phyloP scores from a whole-genome alignment of 2,113 vertebrate species.

The Callipepla squamata region DNA sequence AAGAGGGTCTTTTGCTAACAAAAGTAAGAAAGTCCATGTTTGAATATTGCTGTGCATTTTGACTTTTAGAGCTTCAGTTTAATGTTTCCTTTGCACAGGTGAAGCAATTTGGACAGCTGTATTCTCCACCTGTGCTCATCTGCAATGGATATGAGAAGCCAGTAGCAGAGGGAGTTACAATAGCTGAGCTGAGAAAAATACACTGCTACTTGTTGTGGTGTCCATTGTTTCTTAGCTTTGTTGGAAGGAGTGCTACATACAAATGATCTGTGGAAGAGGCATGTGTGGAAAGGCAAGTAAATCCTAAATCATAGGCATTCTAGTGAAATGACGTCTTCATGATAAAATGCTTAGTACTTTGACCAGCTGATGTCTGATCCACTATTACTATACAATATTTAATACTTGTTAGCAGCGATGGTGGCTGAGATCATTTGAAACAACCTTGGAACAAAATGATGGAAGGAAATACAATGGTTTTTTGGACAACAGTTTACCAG shows the following conservation, averaged over 20 bases:
- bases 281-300: background rate
- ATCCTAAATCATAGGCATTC: background rate
- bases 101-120: background rate
- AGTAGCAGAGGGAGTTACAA: background rate
- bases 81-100: background rate
- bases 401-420: background rate
- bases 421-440: background rate
- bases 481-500: background rate
- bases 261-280: background rate
- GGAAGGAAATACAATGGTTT: background rate
- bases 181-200: background rate
- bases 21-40: background rate
- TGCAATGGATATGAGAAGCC: background rate
- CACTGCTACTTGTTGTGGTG: background rate
- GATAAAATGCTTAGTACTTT: background rate
- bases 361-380: background rate
- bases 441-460: background rate
- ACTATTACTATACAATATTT: background rate
- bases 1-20: background rate
- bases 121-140: accelerated
- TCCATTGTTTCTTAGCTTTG: background rate
- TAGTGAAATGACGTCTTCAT: background rate
- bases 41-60: background rate
- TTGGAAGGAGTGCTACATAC: background rate
- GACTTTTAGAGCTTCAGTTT: background rate